Conservation (phyloP, 1,140 invertebrate genomes). For the Heterodera carotae region DNA sequence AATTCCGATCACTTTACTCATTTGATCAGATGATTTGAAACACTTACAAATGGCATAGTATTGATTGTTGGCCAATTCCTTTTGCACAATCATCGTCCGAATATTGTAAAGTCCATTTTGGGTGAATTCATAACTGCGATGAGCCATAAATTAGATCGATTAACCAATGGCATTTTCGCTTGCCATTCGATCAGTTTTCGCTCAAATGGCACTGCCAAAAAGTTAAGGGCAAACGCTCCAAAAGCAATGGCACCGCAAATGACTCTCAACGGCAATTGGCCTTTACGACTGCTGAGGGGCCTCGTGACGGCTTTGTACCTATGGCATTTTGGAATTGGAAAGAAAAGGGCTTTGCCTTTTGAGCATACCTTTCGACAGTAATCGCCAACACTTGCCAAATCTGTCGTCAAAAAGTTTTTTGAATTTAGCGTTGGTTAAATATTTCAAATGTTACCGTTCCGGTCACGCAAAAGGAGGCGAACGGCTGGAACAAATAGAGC, state of each 20-base stretch:
- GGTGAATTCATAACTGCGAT: slow-evolving; percentile 47
- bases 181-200: slow-evolving; percentile 51
- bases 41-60: slow-evolving; percentile 57
- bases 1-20: slow-evolving; percentile 18
- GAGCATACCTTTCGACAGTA: slow-evolving; percentile 54
- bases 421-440: neutral
- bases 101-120: slow-evolving; percentile 40
- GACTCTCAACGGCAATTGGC: slow-evolving; percentile 57
- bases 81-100: slow-evolving; percentile 55
- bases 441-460: slow-evolving; percentile 42
- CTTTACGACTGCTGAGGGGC: slow-evolving; percentile 58
- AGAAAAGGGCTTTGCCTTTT: neutral
- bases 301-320: slow-evolving; percentile 57
- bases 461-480: slow-evolving; percentile 62
- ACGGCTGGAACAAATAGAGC: slow-evolving; percentile 61
- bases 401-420: slow-evolving; percentile 3
- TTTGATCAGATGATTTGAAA: neutral
- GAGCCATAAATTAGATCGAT: neutral
- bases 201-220: slow-evolving; percentile 59
- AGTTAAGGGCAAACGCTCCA: slow-evolving; percentile 59
- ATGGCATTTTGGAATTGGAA: slow-evolving; percentile 16
- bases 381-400: slow-evolving; percentile 64
- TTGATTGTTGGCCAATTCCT: slow-evolving; percentile 55
- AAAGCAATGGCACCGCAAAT: slow-evolving; percentile 56
- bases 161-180: slow-evolving; percentile 8